These are phyloP conservation scores for Acrocephalus kingi DNA, from an alignment of 2,113 vertebrate species.

Conservation along the genomic window DNA sequence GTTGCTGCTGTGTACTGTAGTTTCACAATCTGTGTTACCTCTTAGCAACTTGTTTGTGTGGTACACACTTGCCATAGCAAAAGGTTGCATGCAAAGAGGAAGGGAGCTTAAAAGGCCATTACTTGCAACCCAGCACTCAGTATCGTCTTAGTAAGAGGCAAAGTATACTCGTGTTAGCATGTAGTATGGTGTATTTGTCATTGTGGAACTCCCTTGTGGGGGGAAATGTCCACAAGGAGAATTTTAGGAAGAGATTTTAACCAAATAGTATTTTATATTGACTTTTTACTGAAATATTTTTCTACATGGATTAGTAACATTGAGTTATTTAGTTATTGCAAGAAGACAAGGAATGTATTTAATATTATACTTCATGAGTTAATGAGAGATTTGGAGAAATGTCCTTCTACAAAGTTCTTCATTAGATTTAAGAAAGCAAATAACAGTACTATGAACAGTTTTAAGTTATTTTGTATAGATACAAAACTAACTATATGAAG, in stretches of 20 bases:
- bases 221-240: not conserved
- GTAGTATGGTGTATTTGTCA: not conserved
- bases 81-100: not conserved
- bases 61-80: not conserved
- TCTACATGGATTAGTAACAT: not conserved
- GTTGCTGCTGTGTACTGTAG: not conserved
- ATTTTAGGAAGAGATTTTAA: not conserved
- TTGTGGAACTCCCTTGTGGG: not conserved
- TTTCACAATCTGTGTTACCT: slow-evolving; percentile 36
- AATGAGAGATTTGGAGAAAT: not conserved
- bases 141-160: not conserved
- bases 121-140: not conserved
- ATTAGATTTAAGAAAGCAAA: not conserved
- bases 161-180: not conserved
- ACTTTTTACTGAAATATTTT: not conserved
- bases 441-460: not conserved
- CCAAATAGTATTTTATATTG: not conserved
- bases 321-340: not conserved
- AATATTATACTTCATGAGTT: not conserved
- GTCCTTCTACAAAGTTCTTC: not conserved
- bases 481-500: not conserved
- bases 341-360: not conserved
- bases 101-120: not conserved
- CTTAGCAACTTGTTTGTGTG: slow-evolving; percentile 40
- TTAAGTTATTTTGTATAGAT: not conserved